Base-by-base conservation (phyloP, 1,140 invertebrate species). In the Fopius arisanus region DNA sequence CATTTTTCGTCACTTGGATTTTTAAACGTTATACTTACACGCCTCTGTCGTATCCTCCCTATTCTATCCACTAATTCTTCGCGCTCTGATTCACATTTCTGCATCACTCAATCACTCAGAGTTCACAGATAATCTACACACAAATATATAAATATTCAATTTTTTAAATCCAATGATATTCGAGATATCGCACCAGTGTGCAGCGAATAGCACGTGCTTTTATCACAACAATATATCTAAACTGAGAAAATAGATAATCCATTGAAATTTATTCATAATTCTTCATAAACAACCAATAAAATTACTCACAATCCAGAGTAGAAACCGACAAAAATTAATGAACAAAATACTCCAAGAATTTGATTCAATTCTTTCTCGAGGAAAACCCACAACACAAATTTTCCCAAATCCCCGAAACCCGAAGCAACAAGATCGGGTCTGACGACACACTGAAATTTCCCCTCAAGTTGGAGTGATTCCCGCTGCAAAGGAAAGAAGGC, bases 141-240 rank as follows among this genome's bases (percentile, higher is more conserved):
- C 3, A 67, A 40, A 43, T 48, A 37, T 37, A 59, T 59, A 14
- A 59, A 59, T 59, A 59, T 59, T 59, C 23, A 26, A 26, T 59
- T 59, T 59, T 59, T 59, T 59, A 5, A 26, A 26, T 59, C 23
- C 19, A 59, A 26, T 26, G 23, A 59, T 59, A 59, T 26, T 28
- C 19, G 54, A 59, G 21, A 59, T 59, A 26, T 26, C 26, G 72
- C 72, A 73, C 72, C 43, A 70, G 66, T 68, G 72, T 73, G 72
- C 66, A 73, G 72, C 65, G 43, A 73, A 73, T 21, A 73, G 71
- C 72, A 73, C 72, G 68, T 68, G 72, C 72, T 73, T 73, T 62
- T 59, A 16, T 62, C 48, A 68, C 37, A 68, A 19, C 4, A 54
- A 54, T 54, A 37, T 12, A 37, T 37, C 9, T 37, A 10, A 37